A percentile compares a stretch with the other conserved stretches of the same genome.
Conservation (phyloP, 2,888 invertebrate genomes). For the Tromatobia lineatoria region DNA sequence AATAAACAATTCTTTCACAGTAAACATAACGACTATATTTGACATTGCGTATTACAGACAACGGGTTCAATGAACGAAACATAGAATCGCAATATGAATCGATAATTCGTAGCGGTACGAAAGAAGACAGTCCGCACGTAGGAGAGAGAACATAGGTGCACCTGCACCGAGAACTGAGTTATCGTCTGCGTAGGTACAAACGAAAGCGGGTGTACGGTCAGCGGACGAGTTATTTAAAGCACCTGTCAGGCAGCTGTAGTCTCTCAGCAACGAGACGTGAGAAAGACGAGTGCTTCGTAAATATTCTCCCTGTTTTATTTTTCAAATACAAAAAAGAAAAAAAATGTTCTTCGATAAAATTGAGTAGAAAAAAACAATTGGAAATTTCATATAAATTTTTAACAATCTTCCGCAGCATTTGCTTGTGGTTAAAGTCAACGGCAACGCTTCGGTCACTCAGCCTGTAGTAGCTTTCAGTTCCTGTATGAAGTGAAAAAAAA, state of each 20-base stretch:
- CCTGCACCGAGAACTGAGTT: constrained; percentile 25
- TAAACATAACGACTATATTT: neutral
- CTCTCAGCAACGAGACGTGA: constrained; percentile 14
- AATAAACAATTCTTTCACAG: neutral
- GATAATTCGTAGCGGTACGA: constrained; percentile 24
- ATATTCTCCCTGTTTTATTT: neutral
- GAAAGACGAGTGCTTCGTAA: constrained; percentile 3
- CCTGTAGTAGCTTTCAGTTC: constrained; percentile 5
- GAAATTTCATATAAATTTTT: neutral
- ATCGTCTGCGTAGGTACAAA: constrained; percentile 10
- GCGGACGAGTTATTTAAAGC: constrained; percentile 62
- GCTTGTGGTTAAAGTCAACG: neutral
- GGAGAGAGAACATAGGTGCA: constrained; percentile 22
- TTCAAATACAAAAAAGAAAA: neutral
- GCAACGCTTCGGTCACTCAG: neutral
- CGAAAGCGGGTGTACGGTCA: constrained; percentile 11
- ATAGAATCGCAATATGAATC: constrained; percentile 25
- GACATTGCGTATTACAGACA: neutral
- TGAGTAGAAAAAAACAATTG: neutral
- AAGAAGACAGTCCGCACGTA: neutral
- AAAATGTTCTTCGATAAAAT: neutral
- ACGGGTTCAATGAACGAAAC: constrained; percentile 16
- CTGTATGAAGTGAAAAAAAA: constrained; percentile 10
- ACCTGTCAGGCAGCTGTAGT: constrained; percentile 61
- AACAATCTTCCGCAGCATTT: neutral